Conservation (phyloP, 1,140 invertebrate species). For the Drosophila malerkotliana region DNA sequence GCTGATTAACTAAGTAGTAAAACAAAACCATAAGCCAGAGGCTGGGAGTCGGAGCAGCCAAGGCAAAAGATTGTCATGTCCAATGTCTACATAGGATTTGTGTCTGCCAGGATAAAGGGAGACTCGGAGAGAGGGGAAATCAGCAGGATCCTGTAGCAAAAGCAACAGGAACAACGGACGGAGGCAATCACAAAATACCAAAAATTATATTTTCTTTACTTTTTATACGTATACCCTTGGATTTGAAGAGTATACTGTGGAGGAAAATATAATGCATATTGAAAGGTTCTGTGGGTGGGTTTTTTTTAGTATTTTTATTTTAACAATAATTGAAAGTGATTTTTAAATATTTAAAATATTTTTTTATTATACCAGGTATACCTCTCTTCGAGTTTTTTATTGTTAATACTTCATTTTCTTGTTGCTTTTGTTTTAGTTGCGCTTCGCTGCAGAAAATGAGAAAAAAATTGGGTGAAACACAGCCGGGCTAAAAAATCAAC, state of each 20-base stretch:
- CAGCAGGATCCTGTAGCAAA: constrained; percentile 16
- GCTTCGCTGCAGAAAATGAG: constrained; percentile 67
- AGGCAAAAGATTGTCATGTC: constrained; percentile 52
- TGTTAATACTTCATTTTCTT: neutral
- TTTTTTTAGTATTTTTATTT: neutral
- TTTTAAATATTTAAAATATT: neutral
- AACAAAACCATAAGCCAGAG: constrained; percentile 69
- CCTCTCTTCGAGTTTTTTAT: neutral
- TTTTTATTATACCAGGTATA: constrained; percentile 4
- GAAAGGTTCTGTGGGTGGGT: neutral
- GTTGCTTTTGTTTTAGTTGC: constrained; percentile 56
- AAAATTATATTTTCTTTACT: constrained; percentile 72
- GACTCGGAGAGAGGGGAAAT: neutral
- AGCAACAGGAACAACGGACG: constrained; percentile 55
- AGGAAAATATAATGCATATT: neutral
- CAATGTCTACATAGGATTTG: constrained; percentile 70
- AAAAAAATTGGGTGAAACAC: constrained; percentile 46
- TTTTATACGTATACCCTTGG: constrained; percentile 3
- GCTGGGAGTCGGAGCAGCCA: constrained; percentile 23
- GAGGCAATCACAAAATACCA: constrained; percentile 76
- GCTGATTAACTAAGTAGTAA: constrained; percentile 79
- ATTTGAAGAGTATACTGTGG: neutral
- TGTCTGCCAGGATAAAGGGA: constrained; percentile 46
- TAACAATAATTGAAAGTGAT: neutral
- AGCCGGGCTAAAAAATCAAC: constrained; percentile 68